A percentile compares a stretch with the other conserved stretches of the same genome.
These are phyloP conservation scores for Scaptomyza caliginosa DNA, from an alignment of 2,888 invertebrate species.

Conservation along the genomic window DNA sequence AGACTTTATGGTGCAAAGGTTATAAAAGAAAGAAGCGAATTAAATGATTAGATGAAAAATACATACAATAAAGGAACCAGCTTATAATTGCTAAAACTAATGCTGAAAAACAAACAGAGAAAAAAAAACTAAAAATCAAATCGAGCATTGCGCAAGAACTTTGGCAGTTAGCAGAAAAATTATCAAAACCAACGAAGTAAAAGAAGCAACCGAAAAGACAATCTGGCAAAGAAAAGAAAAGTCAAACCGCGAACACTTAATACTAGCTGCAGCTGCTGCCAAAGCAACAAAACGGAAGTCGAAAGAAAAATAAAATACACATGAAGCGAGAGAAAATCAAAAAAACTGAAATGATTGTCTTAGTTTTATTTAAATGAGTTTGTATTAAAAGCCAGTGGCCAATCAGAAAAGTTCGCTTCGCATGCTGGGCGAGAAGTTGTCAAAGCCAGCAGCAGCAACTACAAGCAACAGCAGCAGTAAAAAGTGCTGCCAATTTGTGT, in stretches of 20 bases:
- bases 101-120: not conserved
- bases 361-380: slow-evolving; percentile 69
- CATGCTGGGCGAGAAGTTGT: slow-evolving; percentile 48
- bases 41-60: too few relatives aligned
- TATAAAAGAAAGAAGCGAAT: too few relatives aligned
- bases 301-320: not conserved
- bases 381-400: slow-evolving; percentile 51
- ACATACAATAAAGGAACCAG: not conserved
- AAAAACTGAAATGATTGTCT: slow-evolving; percentile 51
- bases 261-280: slow-evolving; percentile 43
- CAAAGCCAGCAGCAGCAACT: slow-evolving; percentile 58
- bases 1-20: too few relatives aligned
- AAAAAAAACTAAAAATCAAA: not conserved
- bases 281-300: slow-evolving; percentile 25
- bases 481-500: slow-evolving; percentile 72
- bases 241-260: slow-evolving; percentile 40
- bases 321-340: too few relatives aligned
- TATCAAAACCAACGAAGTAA: not conserved
- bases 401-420: slow-evolving; percentile 45
- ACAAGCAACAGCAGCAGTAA: slow-evolving; percentile 29
- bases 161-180: slow-evolving; percentile 8
- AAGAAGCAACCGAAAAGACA: too few relatives aligned
- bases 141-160: slow-evolving; percentile 5
- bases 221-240: slow-evolving; percentile 16
- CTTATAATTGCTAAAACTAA: not conserved